Percentiles rank a stretch among this genome's conserved stretches.
phyloP scores from a whole-genome alignment of 1,140 invertebrate species.

The Alviniconcha marisindica region DNA sequence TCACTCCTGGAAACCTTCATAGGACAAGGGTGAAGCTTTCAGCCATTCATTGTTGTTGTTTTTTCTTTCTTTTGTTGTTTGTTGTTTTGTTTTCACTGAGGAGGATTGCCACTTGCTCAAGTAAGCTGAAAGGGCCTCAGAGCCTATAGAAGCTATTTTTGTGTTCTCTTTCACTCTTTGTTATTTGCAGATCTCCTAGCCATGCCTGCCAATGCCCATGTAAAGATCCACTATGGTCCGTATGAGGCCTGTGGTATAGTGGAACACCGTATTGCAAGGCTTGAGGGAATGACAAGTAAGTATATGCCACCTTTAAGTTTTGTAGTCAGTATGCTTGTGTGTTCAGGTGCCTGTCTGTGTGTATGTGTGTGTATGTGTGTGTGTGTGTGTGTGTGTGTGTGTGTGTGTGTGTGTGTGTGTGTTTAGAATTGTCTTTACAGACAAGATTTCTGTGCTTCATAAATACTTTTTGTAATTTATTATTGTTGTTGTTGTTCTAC shows the following conservation, averaged over 20 bases:
- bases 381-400: constrained; percentile 9
- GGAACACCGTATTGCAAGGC: constrained; percentile 52
- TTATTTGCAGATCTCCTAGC: not conserved
- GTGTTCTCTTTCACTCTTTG: not conserved
- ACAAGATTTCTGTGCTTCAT: too few species aligned
- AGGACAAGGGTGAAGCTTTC: too few species aligned
- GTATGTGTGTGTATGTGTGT: constrained; percentile 6
- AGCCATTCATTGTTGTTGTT: too few species aligned
- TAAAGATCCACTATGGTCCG: constrained; percentile 63
- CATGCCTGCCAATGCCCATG: constrained; percentile 46
- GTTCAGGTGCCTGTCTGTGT: not conserved
- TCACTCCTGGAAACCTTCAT: too few species aligned
- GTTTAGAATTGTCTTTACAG: not conserved
- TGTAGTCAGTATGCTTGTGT: not conserved
- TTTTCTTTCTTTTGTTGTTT: too few species aligned
- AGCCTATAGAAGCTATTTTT: too few species aligned
- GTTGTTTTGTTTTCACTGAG: too few species aligned
- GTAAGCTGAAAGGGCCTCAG: too few species aligned
- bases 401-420: not conserved
- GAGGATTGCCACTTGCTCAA: too few species aligned
- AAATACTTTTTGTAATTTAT: too few species aligned
- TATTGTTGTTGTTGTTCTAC: too few species aligned
- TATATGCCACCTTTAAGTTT: not conserved
- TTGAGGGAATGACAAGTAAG: constrained; percentile 60
- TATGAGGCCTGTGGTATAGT: constrained; percentile 60